Evolutionary conservation across 2,888 invertebrate genomes (phyloP).

Genomic region (Nomada hirtipes): DNA sequence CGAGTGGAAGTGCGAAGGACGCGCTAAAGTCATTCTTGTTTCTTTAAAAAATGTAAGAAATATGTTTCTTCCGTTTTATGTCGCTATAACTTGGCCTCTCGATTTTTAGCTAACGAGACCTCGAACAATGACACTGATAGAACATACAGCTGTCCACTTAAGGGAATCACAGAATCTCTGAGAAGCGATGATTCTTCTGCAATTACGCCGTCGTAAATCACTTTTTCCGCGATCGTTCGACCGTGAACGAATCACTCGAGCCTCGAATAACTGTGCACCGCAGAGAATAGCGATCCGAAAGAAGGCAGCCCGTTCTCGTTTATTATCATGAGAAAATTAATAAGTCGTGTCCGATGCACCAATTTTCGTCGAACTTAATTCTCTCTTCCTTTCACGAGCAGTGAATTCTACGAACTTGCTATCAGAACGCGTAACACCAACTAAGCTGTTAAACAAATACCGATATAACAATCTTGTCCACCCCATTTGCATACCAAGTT

Average conservation of each 20-base stretch:
- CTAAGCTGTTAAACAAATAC: no score
- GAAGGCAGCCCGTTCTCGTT: neutral
- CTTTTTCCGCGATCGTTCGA: conserved; percentile 35
- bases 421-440: neutral
- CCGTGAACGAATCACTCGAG: conserved; percentile 8
- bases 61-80: no score
- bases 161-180: neutral
- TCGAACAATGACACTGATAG: neutral
- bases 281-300: neutral
- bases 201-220: conserved; percentile 20
- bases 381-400: neutral
- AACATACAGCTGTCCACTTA: neutral
- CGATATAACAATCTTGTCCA: neutral
- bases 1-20: no score
- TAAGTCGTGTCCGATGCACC: conserved; percentile 10
- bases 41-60: no score
- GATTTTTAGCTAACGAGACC: neutral
- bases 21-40: no score
- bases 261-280: conserved; percentile 9
- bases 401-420: neutral
- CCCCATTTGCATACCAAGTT: neutral
- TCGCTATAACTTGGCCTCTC: neutral
- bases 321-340: conserved; percentile 31
- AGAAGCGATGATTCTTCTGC: neutral
- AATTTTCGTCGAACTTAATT: neutral